These are phyloP conservation scores for Magallana angulata DNA, from an alignment of 1,140 invertebrate species.

Conservation along the genomic window DNA sequence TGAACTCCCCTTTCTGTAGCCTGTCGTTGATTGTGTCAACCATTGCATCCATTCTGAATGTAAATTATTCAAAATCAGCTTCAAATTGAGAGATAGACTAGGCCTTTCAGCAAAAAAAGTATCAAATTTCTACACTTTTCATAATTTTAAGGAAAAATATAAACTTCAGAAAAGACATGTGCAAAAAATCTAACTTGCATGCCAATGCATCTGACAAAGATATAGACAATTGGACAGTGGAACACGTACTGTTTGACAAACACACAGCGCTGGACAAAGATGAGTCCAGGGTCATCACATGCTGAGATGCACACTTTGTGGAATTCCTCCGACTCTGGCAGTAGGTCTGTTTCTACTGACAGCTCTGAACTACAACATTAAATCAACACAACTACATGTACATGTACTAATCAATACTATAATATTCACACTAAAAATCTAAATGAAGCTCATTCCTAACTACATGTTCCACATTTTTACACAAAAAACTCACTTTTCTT, in stretches of 20 bases:
- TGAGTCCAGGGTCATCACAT: slow-evolving; percentile 56
- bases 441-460: too few relatives aligned
- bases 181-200: too few relatives aligned
- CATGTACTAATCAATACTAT: neutral
- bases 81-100: too few relatives aligned
- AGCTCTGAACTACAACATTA: slow-evolving; percentile 48
- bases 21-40: slow-evolving; percentile 59
- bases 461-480: too few relatives aligned
- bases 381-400: neutral
- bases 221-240: too few relatives aligned
- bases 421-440: slow-evolving; percentile 39
- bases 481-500: neutral
- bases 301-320: slow-evolving; percentile 62
- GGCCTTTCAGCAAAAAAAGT: too few relatives aligned
- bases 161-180: too few relatives aligned
- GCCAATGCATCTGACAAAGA: too few relatives aligned
- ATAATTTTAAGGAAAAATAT: too few relatives aligned
- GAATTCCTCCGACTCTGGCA: slow-evolving; percentile 55
- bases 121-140: too few relatives aligned
- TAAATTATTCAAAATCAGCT: neutral
- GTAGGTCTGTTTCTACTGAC: slow-evolving; percentile 54
- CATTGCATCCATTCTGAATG: slow-evolving; percentile 63
- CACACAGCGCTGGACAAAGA: slow-evolving; percentile 59
- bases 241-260: slow-evolving; percentile 32
- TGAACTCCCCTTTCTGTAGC: slow-evolving; percentile 47